Percentiles rank a stretch among this genome's conserved stretches.
Conservation (phyloP, 2,797 vertebrate species). For the Nothura maculosa region DNA sequence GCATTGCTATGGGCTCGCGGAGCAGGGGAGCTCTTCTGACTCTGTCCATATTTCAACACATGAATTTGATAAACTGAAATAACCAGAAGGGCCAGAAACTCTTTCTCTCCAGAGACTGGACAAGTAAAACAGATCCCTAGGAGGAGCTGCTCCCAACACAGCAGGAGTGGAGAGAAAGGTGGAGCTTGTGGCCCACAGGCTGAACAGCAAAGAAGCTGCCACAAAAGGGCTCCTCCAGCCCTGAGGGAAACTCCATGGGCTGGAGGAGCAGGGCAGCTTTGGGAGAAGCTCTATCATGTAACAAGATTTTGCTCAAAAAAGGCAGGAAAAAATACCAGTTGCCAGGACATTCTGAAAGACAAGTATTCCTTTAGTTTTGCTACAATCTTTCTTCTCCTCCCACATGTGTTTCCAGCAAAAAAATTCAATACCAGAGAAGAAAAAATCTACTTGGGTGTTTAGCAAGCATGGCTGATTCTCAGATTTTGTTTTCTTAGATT, state of each 20-base stretch:
- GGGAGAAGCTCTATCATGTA: not conserved
- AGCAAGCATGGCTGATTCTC: not conserved
- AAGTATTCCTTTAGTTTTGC: not conserved
- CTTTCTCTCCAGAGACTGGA: not conserved
- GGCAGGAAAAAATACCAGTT: not conserved
- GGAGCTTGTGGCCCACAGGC: rapidly evolving
- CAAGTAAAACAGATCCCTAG: not conserved
- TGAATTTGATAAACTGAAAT: not conserved
- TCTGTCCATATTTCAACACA: not conserved
- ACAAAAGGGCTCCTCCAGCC: not conserved
- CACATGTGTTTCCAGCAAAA: not conserved
- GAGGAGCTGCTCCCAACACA: not conserved
- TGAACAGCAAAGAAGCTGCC: not conserved
- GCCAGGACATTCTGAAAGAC: not conserved
- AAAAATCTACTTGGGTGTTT: not conserved
- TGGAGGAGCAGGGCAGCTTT: not conserved
- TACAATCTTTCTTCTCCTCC: not conserved
- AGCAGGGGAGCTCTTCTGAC: not conserved
- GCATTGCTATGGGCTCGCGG: rapidly evolving
- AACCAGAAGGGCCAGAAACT: rapidly evolving
- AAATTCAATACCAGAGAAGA: not conserved
- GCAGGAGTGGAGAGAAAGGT: not conserved
- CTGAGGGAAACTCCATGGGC: not conserved
- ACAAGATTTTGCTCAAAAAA: not conserved
- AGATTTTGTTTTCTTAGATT: not conserved